Conservation (phyloP, 2,888 invertebrate genomes). For the Melikaiella ostensackeni region DNA sequence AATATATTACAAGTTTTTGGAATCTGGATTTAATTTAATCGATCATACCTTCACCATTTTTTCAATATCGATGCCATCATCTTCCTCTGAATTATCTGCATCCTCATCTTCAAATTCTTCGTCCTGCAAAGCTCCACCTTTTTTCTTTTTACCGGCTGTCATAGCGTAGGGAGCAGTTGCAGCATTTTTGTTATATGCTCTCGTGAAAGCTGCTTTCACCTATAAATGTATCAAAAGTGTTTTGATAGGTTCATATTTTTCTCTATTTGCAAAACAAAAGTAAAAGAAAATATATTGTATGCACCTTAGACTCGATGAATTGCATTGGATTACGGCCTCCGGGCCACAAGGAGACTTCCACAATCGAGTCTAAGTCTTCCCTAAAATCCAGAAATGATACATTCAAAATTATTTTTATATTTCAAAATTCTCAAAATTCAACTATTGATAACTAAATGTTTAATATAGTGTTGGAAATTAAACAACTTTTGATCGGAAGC, state of each 20-base stretch:
- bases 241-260: background rate
- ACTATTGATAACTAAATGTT: too few species aligned
- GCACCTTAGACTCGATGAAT: conserved; percentile 85
- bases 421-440: too few species aligned
- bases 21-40: background rate
- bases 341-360: conserved; percentile 93
- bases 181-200: conserved; percentile 92
- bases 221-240: conserved; percentile 67
- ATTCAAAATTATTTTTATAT: too few species aligned
- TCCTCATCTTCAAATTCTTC: conserved; percentile 76
- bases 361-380: conserved; percentile 94
- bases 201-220: conserved; percentile 96
- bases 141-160: conserved; percentile 80
- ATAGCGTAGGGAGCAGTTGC: conserved; percentile 88
- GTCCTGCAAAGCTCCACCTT: conserved; percentile 73
- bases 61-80: conserved; percentile 84
- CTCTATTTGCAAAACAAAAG: background rate
- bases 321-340: conserved; percentile 87
- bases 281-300: background rate
- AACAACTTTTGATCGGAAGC: too few species aligned
- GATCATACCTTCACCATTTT: conserved; percentile 86
- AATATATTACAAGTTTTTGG: background rate
- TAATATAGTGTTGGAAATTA: too few species aligned
- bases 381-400: conserved; percentile 69
- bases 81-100: conserved; percentile 77